A percentile compares a stretch with the other conserved stretches of the same genome.
Evolutionary conservation across 2,888 invertebrate genomes (phyloP).

Genomic region (Esperia sulphurella): DNA sequence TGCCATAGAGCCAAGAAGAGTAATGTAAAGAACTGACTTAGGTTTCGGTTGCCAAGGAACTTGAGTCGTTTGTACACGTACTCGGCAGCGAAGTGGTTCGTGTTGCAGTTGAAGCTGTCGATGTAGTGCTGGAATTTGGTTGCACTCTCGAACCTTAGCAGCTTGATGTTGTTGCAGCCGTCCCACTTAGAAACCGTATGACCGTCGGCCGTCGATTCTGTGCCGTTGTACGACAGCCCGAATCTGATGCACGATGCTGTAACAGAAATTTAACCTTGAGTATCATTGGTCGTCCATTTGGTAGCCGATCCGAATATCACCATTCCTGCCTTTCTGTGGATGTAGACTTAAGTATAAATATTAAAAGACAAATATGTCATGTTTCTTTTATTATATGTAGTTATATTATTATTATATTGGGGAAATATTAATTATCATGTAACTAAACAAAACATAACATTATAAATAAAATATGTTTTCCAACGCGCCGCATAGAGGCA

Average conservation of each 20-base stretch:
- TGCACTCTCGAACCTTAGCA: constrained; percentile 89
- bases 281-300: too few relatives aligned
- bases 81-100: constrained; percentile 95
- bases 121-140: constrained; percentile 93
- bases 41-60: constrained; percentile 89
- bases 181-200: constrained; percentile 82
- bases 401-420: too few relatives aligned
- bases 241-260: constrained; percentile 74
- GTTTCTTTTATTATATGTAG: too few relatives aligned
- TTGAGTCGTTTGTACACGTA: constrained; percentile 96
- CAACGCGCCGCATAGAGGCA: too few relatives aligned
- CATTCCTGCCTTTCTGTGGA: too few relatives aligned
- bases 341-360: too few relatives aligned
- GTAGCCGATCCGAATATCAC: too few relatives aligned
- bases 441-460: too few relatives aligned
- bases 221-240: constrained; percentile 92
- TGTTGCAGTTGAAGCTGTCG: constrained; percentile 95
- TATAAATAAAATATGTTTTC: too few relatives aligned
- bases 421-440: too few relatives aligned
- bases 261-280: constrained; percentile 28
- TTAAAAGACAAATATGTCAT: too few relatives aligned
- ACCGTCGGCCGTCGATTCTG: constrained; percentile 69
- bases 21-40: constrained; percentile 91
- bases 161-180: constrained; percentile 93
- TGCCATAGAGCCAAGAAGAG: constrained; percentile 97